Percentiles rank a stretch among this genome's conserved stretches.
phyloP scores from a whole-genome alignment of 2,888 invertebrate species.

The Phaonia tiefii region DNA sequence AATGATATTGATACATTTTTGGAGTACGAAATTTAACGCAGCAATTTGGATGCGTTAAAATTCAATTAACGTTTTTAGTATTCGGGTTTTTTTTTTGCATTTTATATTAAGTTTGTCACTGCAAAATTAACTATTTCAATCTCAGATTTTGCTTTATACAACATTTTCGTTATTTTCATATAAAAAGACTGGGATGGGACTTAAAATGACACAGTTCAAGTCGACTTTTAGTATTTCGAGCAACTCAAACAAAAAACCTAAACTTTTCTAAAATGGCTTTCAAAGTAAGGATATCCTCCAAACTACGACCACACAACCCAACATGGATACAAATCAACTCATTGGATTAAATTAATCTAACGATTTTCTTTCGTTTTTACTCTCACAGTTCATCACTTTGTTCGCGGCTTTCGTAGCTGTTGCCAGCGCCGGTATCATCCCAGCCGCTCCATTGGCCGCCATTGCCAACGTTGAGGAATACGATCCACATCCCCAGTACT shows the following conservation, averaged over 20 bases:
- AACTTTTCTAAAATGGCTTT: slow-evolving; percentile 75
- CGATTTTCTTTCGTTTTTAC: no score
- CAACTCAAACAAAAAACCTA: slow-evolving; percentile 70
- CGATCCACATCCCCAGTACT: slow-evolving; percentile 80
- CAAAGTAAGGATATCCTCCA: no score
- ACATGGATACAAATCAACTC: neutral
- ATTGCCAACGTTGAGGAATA: slow-evolving; percentile 77
- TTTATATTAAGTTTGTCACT: slow-evolving; percentile 67
- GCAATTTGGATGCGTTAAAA: slow-evolving; percentile 55
- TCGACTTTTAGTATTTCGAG: slow-evolving; percentile 78
- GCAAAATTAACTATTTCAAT: slow-evolving; percentile 40
- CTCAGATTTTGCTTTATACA: slow-evolving; percentile 65
- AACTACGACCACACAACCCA: no score
- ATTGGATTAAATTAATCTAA: slow-evolving; percentile 32
- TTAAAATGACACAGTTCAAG: slow-evolving; percentile 76
- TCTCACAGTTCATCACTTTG: slow-evolving; percentile 74
- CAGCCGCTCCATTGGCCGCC: slow-evolving; percentile 74
- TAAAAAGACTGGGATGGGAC: slow-evolving; percentile 74
- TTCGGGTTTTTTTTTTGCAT: slow-evolving; percentile 70
- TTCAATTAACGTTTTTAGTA: slow-evolving; percentile 68
- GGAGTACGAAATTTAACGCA: slow-evolving; percentile 11
- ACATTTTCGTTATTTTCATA: slow-evolving; percentile 71
- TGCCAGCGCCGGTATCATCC: slow-evolving; percentile 76
- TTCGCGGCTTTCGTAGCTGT: slow-evolving; percentile 76
- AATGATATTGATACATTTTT: no score